Conservation (phyloP, 1,140 invertebrate genomes). For the Heliconius nattereri region DNA sequence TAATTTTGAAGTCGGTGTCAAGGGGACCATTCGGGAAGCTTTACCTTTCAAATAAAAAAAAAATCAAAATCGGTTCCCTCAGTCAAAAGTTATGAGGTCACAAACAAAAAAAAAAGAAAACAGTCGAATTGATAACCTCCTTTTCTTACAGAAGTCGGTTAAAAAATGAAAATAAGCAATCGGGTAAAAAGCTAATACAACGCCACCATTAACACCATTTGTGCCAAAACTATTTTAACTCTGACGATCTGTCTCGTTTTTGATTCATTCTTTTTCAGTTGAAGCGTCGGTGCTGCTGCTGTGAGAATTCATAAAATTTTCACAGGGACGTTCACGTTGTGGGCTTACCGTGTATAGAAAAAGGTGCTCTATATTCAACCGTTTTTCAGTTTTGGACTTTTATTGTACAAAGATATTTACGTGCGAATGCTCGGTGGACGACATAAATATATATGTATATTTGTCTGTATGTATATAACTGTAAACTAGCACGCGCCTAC, state of each 20-base stretch:
- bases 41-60: too few species aligned
- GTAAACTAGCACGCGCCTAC: not conserved
- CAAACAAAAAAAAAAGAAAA: too few species aligned
- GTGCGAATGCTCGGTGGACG: not conserved
- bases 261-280: conserved; percentile 2
- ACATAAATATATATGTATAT: not conserved
- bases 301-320: not conserved
- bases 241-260: not conserved
- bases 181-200: too few species aligned
- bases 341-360: conserved; percentile 10
- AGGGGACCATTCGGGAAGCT: too few species aligned
- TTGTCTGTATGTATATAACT: not conserved
- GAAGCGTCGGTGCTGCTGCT: not conserved
- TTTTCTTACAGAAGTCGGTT: too few species aligned
- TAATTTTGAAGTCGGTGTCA: too few species aligned
- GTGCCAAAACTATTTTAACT: not conserved
- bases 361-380: conserved; percentile 23
- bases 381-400: not conserved
- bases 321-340: not conserved
- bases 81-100: too few species aligned
- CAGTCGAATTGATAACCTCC: too few species aligned
- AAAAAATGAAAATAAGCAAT: too few species aligned
- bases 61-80: too few species aligned
- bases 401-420: not conserved
- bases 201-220: not conserved